Evolutionary conservation across 2,797 vertebrate genomes (phyloP), one percentile per base, ranked within the genome.

Genomic region (Pygocentrus nattereri): DNA sequence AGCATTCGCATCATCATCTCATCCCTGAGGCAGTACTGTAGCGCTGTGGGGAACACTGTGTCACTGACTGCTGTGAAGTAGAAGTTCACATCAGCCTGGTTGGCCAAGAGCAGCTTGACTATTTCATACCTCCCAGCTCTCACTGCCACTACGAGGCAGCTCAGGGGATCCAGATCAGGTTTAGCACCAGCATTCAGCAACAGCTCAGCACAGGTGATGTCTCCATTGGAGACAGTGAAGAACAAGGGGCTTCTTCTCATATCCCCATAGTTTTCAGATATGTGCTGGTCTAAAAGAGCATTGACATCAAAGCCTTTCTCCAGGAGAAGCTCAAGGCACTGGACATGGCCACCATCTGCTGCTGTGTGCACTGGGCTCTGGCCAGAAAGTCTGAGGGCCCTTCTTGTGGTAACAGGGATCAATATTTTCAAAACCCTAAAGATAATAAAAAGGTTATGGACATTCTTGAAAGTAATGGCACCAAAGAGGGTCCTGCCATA

Each of bases 1-100:
- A 99, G 85, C 84, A 98, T 89, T 56, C 96, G 92, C 91, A 97
- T 93, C 97, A 98, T 97, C 18, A 91, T 91, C 84, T 97, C 96
- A 1, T 97, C 96, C 27, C 93, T 95, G 30, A 98, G 88, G 71
- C 96, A 96, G 62, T 97, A 98, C 85, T 96, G 96, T 85, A 97
- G 91, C 64, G 95, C 96, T 0, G 96, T 96, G 85, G 96, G 96
- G 74, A 98, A 99, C 81, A 92, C 91, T 0, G 94, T 97, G 82
- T 98, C 94, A 56, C 92, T 96, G 59, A 97, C 92, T 59, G 89
- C 91, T 64, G 92, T 95, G 81, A 97, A 98, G 88, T 94, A 96
- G 82, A 95, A 96, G 88, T 97, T 98, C 77, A 97, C 96, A 0
- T 97, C 92, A 0, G 96, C 96, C 69, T 92, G 93, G 0, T 92